These are phyloP conservation scores for Bubalus kerabau DNA, from an alignment of 2,113 vertebrate genomes.

Conservation along the genomic window DNA sequence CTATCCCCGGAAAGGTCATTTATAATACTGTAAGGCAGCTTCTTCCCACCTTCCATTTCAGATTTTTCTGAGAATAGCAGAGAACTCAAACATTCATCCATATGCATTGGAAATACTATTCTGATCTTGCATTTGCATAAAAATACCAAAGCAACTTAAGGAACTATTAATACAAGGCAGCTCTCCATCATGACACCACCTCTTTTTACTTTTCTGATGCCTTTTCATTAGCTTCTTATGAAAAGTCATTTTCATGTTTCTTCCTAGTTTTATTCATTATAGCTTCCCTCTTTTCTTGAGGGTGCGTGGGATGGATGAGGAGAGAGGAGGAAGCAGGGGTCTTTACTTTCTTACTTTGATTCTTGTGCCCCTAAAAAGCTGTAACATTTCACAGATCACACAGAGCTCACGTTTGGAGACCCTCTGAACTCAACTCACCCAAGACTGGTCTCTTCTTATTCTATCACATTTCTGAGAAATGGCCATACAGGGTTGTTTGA, in stretches of 20 bases:
- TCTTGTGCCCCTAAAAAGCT: background rate
- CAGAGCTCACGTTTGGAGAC: background rate
- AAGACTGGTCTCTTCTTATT: background rate
- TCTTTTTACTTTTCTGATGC: constrained; percentile 10
- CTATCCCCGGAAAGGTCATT: constrained; percentile 48
- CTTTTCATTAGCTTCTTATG: constrained; percentile 16
- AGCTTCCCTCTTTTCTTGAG: background rate
- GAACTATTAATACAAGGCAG: constrained; percentile 35
- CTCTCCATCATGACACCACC: constrained; percentile 34
- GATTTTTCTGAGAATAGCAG: constrained; percentile 15
- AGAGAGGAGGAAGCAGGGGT: background rate
- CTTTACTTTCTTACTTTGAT: background rate
- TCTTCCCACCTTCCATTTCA: constrained; percentile 44
- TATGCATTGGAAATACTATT: constrained; percentile 68
- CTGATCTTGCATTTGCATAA: constrained; percentile 73
- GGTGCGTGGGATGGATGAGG: background rate
- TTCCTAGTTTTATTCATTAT: background rate
- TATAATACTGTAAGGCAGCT: constrained; percentile 47
- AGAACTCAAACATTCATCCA: constrained; percentile 60
- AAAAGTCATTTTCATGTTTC: constrained; percentile 26
- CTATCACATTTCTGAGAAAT: background rate
- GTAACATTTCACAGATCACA: background rate
- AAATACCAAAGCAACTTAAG: constrained; percentile 73
- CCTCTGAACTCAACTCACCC: background rate
- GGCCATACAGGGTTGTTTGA: background rate